Evolutionary conservation across 35 echinoderm and acorn worm genomes (phyloP), one percentile per base, ranked within the genome.

Genomic region (Diadema setosum): DNA sequence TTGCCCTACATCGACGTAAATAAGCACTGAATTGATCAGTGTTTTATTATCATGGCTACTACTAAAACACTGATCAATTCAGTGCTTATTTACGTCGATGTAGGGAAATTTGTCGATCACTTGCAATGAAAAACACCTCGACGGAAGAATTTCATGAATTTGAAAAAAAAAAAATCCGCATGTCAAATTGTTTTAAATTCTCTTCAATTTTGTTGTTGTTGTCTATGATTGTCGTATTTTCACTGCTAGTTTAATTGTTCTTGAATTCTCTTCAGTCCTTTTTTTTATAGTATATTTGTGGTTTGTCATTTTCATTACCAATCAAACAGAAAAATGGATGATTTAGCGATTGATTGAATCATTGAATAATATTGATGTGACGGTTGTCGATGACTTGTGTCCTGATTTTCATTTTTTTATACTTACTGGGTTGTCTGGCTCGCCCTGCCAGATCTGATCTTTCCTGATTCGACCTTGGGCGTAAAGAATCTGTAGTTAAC

Each of bases 401-500:
- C n/a, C n/a, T n/a, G n/a, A n/a, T n/a, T n/a, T n/a, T n/a, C n/a
- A 63, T 63, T 16, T 26, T 9, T 16, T 63, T 33, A 8, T 35
- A 75, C 74, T 80, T 92, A 87, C 90, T 39, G 50, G 36, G 65
- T 70, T 78, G 48, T 87, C 84, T 5, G 90, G 90, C 30, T 92
- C 90, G 0, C 59, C 70, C 20, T 92, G 84, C 90, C 90, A 92
- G 20, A 92, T 92, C 30, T 92, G 69, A 36, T 92, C 50, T 58
- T 87, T 49, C 8, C 7, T 24, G 12, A 92, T 45, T 33, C 41
- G 46, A 30, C 90, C 90, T 30, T 87, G 74, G 18, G 90, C 83
- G 45, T 86, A 43, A 16, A 92, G 57, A n/a, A 87, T 84, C 90
- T 92, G 42, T 24, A 82, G 37, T 4, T 17, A 78, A 78, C 9